A percentile compares a stretch with the other conserved stretches of the same genome.
These are phyloP conservation scores for Telmatochromis brichardi DNA, from an alignment of 2,113 vertebrate genomes.

Conservation along the genomic window DNA sequence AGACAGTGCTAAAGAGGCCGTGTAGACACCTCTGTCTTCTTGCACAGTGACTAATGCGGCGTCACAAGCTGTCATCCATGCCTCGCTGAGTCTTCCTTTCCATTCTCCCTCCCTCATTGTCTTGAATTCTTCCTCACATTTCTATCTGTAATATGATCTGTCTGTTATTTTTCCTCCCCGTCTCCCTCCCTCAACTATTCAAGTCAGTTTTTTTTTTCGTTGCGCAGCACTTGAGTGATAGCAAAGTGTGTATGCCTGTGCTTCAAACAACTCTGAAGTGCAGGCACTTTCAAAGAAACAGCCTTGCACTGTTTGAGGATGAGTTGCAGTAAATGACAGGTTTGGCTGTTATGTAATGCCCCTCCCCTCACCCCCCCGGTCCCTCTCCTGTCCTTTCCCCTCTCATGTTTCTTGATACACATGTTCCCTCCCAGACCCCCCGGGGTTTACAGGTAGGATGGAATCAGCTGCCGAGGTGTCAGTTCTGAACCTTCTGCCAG, in stretches of 20 bases:
- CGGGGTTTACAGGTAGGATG: conserved; percentile 36
- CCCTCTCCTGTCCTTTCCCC: conserved; percentile 30
- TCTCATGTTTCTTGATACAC: conserved; percentile 16
- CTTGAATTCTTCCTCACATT: conserved; percentile 30
- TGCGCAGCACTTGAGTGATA: conserved; percentile 22
- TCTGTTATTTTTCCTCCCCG: background rate
- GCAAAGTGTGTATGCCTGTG: conserved; percentile 12
- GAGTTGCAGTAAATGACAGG: conserved; percentile 42
- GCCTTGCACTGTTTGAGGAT: conserved; percentile 33
- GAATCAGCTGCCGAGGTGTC: conserved; percentile 40
- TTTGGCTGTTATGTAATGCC: conserved; percentile 38
- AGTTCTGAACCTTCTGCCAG: conserved; percentile 27
- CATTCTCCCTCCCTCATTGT: conserved; percentile 26
- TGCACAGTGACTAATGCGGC: conserved; percentile 58
- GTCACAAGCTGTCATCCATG: conserved; percentile 63
- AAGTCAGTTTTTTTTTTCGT: background rate
- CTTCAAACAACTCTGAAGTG: conserved; percentile 39
- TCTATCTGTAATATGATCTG: conserved; percentile 45
- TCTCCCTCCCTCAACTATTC: background rate
- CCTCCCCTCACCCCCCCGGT: background rate
- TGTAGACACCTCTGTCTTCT: conserved; percentile 53
- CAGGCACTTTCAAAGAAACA: conserved; percentile 35
- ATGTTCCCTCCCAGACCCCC: background rate
- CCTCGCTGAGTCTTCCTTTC: conserved; percentile 36
- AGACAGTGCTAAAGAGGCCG: conserved; percentile 60